Conservation (phyloP, 2,113 vertebrate species). For the Coracopsis vasa region DNA sequence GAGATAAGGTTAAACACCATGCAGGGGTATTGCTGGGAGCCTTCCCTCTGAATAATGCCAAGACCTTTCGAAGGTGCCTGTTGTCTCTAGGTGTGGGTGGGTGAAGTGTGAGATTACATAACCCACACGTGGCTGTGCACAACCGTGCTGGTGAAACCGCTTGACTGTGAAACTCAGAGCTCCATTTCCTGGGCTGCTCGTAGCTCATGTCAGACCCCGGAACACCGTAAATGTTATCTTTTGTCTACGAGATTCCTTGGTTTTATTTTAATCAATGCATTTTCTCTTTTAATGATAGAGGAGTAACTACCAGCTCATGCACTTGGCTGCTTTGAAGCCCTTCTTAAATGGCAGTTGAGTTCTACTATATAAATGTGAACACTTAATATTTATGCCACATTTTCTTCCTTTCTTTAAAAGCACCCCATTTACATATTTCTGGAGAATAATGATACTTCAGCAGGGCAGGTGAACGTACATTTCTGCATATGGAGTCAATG, state of each 20-base stretch:
- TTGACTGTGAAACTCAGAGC: slow-evolving; percentile 19
- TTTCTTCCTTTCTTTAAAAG: slow-evolving; percentile 38
- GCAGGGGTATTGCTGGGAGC: slow-evolving; percentile 28
- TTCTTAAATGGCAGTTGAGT: slow-evolving; percentile 2
- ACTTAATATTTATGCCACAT: slow-evolving; percentile 9
- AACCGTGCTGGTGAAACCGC: not conserved
- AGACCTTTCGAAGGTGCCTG: slow-evolving; percentile 53
- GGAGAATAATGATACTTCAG: slow-evolving; percentile 51
- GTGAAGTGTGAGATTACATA: slow-evolving; percentile 62
- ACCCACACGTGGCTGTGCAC: slow-evolving; percentile 32
- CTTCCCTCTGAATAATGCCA: slow-evolving; percentile 49
- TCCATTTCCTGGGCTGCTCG: slow-evolving; percentile 12
- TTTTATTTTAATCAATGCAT: slow-evolving; percentile 22
- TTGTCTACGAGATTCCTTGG: slow-evolving; percentile 2
- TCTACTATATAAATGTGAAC: slow-evolving; percentile 3
- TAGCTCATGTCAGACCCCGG: not conserved
- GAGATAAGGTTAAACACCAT: slow-evolving; percentile 41
- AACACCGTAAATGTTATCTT: slow-evolving; percentile 3
- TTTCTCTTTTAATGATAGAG: slow-evolving; percentile 25
- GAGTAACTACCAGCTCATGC: not conserved
- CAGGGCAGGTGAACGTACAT: slow-evolving; percentile 51
- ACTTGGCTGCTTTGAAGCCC: not conserved
- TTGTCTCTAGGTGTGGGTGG: slow-evolving; percentile 57
- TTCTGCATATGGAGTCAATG: slow-evolving; percentile 22
- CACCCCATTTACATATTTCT: slow-evolving; percentile 33